Conservation (phyloP, 2,888 invertebrate genomes). For the Hemicrepidius hirtus region DNA sequence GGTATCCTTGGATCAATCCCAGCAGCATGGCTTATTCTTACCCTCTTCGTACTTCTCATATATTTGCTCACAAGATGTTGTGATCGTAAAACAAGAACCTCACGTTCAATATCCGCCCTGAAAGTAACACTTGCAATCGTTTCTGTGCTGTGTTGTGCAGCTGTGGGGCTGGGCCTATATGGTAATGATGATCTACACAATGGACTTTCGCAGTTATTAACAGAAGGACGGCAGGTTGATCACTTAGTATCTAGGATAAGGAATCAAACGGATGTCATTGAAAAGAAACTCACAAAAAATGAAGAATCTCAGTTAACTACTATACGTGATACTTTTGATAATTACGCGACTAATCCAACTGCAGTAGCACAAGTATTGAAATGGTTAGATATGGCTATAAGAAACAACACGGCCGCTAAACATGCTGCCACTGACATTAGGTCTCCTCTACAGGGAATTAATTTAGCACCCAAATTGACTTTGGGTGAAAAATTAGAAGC, state of each 20-base stretch:
- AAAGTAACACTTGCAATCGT: constrained; percentile 87
- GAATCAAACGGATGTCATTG: constrained; percentile 87
- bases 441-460: constrained; percentile 78
- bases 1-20: constrained; percentile 95
- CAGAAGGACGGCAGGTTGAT: constrained; percentile 88
- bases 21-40: constrained; percentile 94
- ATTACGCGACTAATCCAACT: constrained; percentile 85
- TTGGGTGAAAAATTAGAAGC: constrained; percentile 84
- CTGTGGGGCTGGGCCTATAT: constrained; percentile 92
- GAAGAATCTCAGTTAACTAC: constrained; percentile 80
- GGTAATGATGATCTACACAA: constrained; percentile 97
- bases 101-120: constrained; percentile 90
- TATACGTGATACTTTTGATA: constrained; percentile 85
- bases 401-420: constrained; percentile 84
- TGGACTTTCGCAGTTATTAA: constrained; percentile 87
- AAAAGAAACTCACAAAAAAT: constrained; percentile 79
- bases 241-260: constrained; percentile 85
- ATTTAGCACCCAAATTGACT: constrained; percentile 77
- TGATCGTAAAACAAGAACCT: constrained; percentile 93
- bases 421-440: constrained; percentile 85
- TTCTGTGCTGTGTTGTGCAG: constrained; percentile 91
- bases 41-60: constrained; percentile 90
- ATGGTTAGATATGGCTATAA: constrained; percentile 81
- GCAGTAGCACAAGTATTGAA: constrained; percentile 82
- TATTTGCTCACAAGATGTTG: constrained; percentile 97